Conservation (phyloP, 2,888 invertebrate species). For the Crioceris asparagi region DNA sequence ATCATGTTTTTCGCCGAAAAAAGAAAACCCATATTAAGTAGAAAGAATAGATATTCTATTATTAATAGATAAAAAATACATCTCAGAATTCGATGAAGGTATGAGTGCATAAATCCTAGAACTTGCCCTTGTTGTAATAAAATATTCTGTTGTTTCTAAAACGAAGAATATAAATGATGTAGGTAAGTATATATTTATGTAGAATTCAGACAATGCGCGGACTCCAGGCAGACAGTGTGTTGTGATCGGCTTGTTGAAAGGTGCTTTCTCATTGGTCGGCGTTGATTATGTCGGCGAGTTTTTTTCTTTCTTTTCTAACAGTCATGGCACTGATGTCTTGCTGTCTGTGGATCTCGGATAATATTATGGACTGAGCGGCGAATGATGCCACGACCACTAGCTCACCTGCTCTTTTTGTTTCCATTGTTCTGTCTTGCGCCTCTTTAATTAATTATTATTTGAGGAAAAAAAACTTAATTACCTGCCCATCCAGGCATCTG, state of each 20-base stretch:
- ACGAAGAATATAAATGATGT: too few species aligned
- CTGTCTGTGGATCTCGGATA: too few species aligned
- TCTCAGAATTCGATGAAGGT: too few species aligned
- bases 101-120: too few species aligned
- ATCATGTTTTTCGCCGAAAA: too few species aligned
- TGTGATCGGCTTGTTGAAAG: conserved; percentile 30
- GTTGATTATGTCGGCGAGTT: conserved; percentile 40
- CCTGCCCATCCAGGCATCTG: background rate
- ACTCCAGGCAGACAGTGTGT: conserved; percentile 18
- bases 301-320: conserved; percentile 37
- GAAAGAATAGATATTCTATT: too few species aligned
- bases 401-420: conserved; percentile 26
- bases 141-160: too few species aligned
- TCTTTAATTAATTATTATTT: conserved; percentile 17
- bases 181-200: too few species aligned
- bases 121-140: too few species aligned
- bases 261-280: conserved; percentile 38
- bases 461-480: conserved; percentile 10
- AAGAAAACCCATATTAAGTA: too few species aligned
- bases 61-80: too few species aligned
- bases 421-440: conserved; percentile 20
- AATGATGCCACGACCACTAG: conserved; percentile 1
- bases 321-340: conserved; percentile 40
- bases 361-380: conserved; percentile 1
- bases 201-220: too few species aligned